phyloP scores from a whole-genome alignment of 1,140 invertebrate species.

The Hestina assimilis region DNA sequence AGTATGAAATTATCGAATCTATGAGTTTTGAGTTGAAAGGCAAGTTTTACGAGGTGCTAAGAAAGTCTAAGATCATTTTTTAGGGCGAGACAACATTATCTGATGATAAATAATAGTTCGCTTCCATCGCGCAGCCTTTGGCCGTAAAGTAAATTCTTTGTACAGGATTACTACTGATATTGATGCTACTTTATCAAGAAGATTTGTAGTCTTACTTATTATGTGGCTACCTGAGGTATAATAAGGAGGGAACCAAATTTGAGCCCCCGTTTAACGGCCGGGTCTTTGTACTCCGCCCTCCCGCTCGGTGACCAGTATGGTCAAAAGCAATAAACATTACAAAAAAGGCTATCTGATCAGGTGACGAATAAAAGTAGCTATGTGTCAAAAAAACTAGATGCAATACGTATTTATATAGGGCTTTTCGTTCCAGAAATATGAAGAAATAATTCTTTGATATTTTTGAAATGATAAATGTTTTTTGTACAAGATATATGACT shows the following conservation, averaged over 20 bases:
- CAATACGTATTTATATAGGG: neutral
- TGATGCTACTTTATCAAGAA: constrained; percentile 25
- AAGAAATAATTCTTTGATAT: neutral
- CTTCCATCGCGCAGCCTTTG: neutral
- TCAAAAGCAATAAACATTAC: no score
- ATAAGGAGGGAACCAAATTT: no score
- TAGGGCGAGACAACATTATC: constrained; percentile 8
- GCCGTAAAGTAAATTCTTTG: constrained; percentile 18
- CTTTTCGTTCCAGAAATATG: neutral
- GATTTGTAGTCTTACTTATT: constrained; percentile 26
- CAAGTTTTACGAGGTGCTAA: neutral
- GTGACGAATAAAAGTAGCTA: neutral
- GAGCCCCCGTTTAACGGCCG: no score
- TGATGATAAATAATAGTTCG: constrained; percentile 7
- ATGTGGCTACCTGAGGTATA: no score
- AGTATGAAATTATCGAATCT: neutral
- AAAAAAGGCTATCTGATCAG: constrained; percentile 1
- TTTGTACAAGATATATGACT: no score
- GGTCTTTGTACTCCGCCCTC: no score
- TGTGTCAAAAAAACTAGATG: neutral
- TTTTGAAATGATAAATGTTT: no score
- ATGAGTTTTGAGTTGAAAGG: no score
- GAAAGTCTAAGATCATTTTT: constrained; percentile 2
- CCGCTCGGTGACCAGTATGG: no score
- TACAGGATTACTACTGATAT: constrained; percentile 18